Percentiles rank a stretch among this genome's conserved stretches.
Evolutionary conservation across 2,888 invertebrate genomes (phyloP).

Genomic region (Encarsia formosa): DNA sequence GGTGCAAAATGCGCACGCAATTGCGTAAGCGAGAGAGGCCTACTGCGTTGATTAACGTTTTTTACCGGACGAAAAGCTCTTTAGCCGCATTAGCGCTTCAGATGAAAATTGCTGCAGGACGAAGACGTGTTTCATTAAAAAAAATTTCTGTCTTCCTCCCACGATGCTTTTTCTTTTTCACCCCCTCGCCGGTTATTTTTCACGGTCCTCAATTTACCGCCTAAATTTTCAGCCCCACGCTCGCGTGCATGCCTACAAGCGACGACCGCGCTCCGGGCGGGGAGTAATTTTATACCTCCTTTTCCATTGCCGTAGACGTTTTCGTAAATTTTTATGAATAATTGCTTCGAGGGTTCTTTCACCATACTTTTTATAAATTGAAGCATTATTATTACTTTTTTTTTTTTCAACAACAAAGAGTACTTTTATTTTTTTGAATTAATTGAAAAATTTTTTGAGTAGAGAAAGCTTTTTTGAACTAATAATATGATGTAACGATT

Average conservation of each 20-base stretch:
- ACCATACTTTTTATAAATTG: too few relatives aligned
- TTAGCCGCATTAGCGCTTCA: slow-evolving; percentile 21
- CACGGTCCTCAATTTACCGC: slow-evolving; percentile 1
- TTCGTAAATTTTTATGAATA: too few relatives aligned
- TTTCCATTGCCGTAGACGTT: too few relatives aligned
- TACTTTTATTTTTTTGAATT: too few relatives aligned
- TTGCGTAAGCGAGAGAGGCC: not conserved
- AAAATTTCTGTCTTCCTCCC: not conserved
- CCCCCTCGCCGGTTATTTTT: slow-evolving; percentile 4
- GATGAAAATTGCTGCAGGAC: slow-evolving; percentile 16
- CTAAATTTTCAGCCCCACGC: not conserved
- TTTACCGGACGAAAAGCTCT: slow-evolving; percentile 16
- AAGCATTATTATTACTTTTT: too few relatives aligned
- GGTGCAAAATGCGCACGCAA: too few relatives aligned
- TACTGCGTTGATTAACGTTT: slow-evolving; percentile 21
- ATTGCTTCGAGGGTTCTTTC: too few relatives aligned
- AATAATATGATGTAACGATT: too few relatives aligned
- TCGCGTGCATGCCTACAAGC: not conserved
- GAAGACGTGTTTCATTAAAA: slow-evolving; percentile 15
- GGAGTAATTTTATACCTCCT: slow-evolving; percentile 5
- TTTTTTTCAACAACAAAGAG: too few relatives aligned
- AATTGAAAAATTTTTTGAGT: too few relatives aligned
- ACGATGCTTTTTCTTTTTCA: not conserved
- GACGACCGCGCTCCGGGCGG: not conserved
- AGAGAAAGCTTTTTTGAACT: too few relatives aligned